Evolutionary conservation across 2,888 invertebrate species (phyloP).

Genomic region (Epinotia ramella): DNA sequence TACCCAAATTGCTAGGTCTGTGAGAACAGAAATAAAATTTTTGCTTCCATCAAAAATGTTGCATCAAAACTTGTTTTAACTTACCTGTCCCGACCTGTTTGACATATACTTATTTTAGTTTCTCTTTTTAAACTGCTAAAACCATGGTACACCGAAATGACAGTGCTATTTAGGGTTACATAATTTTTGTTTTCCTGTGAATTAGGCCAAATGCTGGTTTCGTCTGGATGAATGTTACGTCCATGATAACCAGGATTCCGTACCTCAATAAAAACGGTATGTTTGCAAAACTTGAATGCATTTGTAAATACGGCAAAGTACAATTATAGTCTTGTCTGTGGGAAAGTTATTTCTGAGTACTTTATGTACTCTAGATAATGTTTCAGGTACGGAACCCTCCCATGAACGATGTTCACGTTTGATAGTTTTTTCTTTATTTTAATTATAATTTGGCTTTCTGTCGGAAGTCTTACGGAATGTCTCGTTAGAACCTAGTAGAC

Average conservation of each 20-base stretch:
- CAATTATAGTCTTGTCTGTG: constrained; percentile 12
- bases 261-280: constrained; percentile 15
- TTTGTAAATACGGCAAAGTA: constrained; percentile 33
- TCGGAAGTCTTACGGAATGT: constrained; percentile 69
- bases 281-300: constrained; percentile 19
- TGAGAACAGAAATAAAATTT: constrained; percentile 37
- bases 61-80: constrained; percentile 35
- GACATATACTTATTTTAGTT: constrained; percentile 23
- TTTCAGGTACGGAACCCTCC: constrained; percentile 35
- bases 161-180: constrained; percentile 50
- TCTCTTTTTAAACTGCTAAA: neutral
- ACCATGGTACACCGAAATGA: constrained; percentile 20
- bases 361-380: constrained; percentile 15
- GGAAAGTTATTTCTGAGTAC: constrained; percentile 7
- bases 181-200: constrained; percentile 54
- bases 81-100: constrained; percentile 24
- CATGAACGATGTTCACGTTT: constrained; percentile 52
- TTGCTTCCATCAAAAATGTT: constrained; percentile 46
- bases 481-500: constrained; percentile 79
- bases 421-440: constrained; percentile 63
- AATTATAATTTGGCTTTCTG: constrained; percentile 69
- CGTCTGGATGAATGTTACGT: constrained; percentile 62
- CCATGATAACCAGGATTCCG: constrained; percentile 35
- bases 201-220: constrained; percentile 73
- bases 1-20: constrained; percentile 31